Conservation (phyloP, 2,888 invertebrate genomes). For the Pedicia rivosa region DNA sequence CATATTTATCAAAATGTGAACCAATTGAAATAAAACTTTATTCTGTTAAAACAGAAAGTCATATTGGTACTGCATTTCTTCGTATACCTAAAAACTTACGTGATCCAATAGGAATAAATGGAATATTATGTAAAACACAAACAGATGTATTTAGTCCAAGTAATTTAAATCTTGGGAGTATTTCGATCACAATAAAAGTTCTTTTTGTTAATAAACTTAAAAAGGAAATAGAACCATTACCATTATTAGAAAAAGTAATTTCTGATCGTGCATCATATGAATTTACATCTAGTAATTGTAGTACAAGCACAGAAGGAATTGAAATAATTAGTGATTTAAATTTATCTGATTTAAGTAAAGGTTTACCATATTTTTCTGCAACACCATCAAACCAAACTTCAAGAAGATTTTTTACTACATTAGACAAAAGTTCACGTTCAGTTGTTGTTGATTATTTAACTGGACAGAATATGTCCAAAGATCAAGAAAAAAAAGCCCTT, state of each 20-base stretch:
- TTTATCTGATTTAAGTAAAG: too few relatives aligned
- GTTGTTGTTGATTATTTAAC: constrained; percentile 22
- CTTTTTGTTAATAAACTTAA: too few relatives aligned
- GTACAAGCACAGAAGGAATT: too few relatives aligned
- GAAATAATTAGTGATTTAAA: too few relatives aligned
- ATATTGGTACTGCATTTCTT: constrained; percentile 11
- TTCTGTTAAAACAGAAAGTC: constrained; percentile 11
- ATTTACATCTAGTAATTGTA: too few relatives aligned
- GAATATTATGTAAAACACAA: not conserved
- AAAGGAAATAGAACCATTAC: too few relatives aligned
- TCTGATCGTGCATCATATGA: too few relatives aligned
- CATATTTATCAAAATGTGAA: constrained; percentile 16
- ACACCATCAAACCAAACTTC: too few relatives aligned
- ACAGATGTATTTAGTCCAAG: constrained; percentile 10
- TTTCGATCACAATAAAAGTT: constrained; percentile 2
- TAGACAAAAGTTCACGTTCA: too few relatives aligned
- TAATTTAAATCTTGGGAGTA: constrained; percentile 8
- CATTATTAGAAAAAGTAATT: too few relatives aligned
- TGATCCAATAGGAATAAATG: not conserved
- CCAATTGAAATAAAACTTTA: constrained; percentile 17
- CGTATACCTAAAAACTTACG: constrained; percentile 9
- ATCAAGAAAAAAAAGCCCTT: constrained; percentile 28
- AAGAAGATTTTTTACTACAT: too few relatives aligned
- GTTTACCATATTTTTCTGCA: too few relatives aligned
- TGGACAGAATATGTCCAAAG: constrained; percentile 28